Evolutionary conservation across 2,113 vertebrate genomes (phyloP), one percentile per base, ranked within the genome.

Genomic region (Alligator sinensis): DNA sequence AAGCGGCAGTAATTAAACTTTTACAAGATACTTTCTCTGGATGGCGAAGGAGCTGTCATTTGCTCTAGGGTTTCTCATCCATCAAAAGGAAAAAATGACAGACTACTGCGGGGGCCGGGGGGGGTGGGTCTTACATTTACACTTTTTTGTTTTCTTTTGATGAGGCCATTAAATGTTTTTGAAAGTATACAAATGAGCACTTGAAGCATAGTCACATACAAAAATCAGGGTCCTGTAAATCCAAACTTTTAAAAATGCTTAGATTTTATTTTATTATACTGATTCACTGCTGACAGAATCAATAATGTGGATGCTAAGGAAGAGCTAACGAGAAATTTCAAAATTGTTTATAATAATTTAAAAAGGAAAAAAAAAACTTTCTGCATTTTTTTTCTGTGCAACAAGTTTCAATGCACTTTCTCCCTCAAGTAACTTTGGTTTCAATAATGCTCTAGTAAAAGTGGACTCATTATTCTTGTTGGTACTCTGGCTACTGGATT

Each of bases 41-140:
- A 63, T 5, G 81, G 74, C 57, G 47, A 91, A 83, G 55, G 77
- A 85, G 74, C 9, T 94, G 88, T 57, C 28, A 6, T 62, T 89
- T 88, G 55, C 7, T 58, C 79, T 58, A 75, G 90, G 91, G 88
- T 77, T 88, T 79, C 78, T 92, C 22, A 87, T 60, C 86, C 54
- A 91, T 30, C 28, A 78, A 85, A 76, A 91, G 61, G 54, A 89
- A 83, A 85, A 91, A 47, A 47, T 47, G 47, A 47, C 47, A 47
- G 47, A 47, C 47, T 47, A 47, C 47, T 47, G 47, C 47, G 47
- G 47, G 8, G 47, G 38, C 38, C 5, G 38, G 47, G 47, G 47
- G 34, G 34, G 34, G 34, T 34, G 34, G 34, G 34, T 47, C 47
- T 47, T 47, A 47, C 47, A 7, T 9, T 47, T 47, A 47, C 7